A percentile compares a stretch with the other conserved stretches of the same genome.
Evolutionary conservation across 1,140 invertebrate genomes (phyloP).

Genomic region (Achatina immaculata): DNA sequence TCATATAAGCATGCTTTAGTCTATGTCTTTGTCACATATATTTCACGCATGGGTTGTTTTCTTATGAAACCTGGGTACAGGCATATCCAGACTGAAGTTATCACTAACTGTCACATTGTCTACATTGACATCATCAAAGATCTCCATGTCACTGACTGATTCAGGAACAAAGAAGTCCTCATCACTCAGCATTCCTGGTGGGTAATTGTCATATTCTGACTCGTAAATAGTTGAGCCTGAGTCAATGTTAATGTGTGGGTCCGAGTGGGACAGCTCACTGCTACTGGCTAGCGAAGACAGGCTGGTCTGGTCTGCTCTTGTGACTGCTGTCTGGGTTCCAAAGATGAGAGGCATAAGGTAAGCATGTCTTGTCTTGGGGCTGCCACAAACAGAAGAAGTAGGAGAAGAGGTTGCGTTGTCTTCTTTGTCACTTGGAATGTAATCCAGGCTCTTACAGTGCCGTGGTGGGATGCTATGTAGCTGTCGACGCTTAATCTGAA

Average conservation of each 20-base stretch:
- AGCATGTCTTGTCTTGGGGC: constrained; percentile 56
- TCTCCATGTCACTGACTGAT: constrained; percentile 64
- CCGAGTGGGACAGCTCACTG: constrained; percentile 68
- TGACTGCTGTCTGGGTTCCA: constrained; percentile 27
- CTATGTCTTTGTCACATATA: not conserved
- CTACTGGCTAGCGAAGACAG: constrained; percentile 67
- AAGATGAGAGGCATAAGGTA: constrained; percentile 56
- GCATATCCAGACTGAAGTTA: constrained; percentile 65
- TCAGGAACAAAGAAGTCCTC: constrained; percentile 71
- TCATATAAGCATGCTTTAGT: not conserved
- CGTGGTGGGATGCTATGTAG: constrained; percentile 58
- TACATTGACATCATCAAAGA: constrained; percentile 79
- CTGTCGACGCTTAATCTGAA: constrained; percentile 63
- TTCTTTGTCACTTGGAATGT: constrained; percentile 67
- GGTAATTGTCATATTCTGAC: constrained; percentile 82
- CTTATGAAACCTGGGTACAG: constrained; percentile 54
- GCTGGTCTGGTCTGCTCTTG: constrained; percentile 52
- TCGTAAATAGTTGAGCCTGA: constrained; percentile 77
- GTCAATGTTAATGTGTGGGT: constrained; percentile 64
- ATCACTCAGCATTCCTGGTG: constrained; percentile 68
- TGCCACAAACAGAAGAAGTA: constrained; percentile 59
- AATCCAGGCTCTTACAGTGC: constrained; percentile 67
- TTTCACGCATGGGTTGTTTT: constrained; percentile 62
- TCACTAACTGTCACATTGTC: constrained; percentile 75
- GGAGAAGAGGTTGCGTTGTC: constrained; percentile 51